Evolutionary conservation across 2,888 invertebrate genomes (phyloP).

Genomic region (Mylabris sibirica): DNA sequence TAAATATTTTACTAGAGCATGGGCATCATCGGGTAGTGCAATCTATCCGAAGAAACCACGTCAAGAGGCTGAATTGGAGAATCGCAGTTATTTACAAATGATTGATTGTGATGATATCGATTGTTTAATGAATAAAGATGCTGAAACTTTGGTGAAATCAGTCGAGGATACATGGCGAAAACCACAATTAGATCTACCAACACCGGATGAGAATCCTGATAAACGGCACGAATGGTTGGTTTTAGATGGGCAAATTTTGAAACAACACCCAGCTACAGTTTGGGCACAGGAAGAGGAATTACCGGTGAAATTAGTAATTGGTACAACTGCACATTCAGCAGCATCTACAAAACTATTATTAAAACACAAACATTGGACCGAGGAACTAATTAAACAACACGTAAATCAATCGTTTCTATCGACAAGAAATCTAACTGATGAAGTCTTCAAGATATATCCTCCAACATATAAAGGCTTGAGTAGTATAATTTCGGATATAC

Average conservation of each 20-base stretch:
- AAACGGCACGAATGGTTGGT: constrained; percentile 76
- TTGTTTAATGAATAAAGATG: constrained; percentile 66
- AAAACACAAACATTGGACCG: constrained; percentile 72
- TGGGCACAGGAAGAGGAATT: constrained; percentile 65
- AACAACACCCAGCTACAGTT: constrained; percentile 71
- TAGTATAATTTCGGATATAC: constrained; percentile 78
- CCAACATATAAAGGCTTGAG: constrained; percentile 72
- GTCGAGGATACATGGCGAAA: constrained; percentile 79
- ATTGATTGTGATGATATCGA: constrained; percentile 62
- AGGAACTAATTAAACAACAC: constrained; percentile 70
- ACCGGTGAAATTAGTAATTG: constrained; percentile 69
- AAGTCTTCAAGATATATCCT: constrained; percentile 72
- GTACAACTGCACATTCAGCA: constrained; percentile 77
- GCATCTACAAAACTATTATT: constrained; percentile 69
- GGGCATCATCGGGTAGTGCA: constrained; percentile 82
- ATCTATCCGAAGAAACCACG: constrained; percentile 74
- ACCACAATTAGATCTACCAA: constrained; percentile 66
- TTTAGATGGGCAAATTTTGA: constrained; percentile 74
- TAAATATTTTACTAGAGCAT: constrained; percentile 74
- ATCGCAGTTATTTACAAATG: constrained; percentile 68
- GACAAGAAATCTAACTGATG: constrained; percentile 68
- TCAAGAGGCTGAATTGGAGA: constrained; percentile 68
- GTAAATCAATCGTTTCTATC: constrained; percentile 72
- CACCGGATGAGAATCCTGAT: constrained; percentile 64
- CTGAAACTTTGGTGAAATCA: constrained; percentile 69